Evolutionary conservation across 1,140 invertebrate species (phyloP), one percentile per base, ranked within the genome.

Genomic region (Heterodera schachtii): DNA sequence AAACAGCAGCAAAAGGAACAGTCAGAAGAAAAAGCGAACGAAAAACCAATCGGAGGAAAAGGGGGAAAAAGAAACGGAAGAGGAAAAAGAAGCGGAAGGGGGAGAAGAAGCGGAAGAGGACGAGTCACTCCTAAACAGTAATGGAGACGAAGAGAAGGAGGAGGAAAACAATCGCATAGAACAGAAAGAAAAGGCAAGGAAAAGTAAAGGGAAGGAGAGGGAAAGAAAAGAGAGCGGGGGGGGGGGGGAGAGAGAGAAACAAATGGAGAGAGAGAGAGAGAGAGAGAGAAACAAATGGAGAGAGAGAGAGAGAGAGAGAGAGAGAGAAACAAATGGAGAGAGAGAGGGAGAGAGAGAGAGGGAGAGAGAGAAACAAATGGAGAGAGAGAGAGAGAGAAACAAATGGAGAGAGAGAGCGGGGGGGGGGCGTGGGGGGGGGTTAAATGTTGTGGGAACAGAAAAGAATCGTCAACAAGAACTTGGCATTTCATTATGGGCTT

Each of bases 61-160:
- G 31, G 31, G 31, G 31, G 31, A 31, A 31, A 31, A 31, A 31
- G 31, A 1, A 31, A 31, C 31, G 31, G 31, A 31, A 31, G 31
- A 31, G 31, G 31, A 31, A 31, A 31, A 31, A 31, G 31, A 31
- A 31, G 31, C 31, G 31, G 31, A 31, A 31, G 31, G 31, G 31
- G 1, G 1, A 31, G 31, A 31, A 31, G 31, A 31, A 31, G 31
- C 31, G 31, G 31, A 31, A 31, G 31, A 31, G 31, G 31, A 78
- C 21, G 19, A 79, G n/a, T 21, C 21, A 60, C 16, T 82, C 19
- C 79, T 31, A 64, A 21, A 41, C 49, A 43, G 21, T 77, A 43
- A 21, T n/a, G 16, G 13, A 60, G 64, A 74, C 49, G 7, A 52
- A 19, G 41, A 60, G 64, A 74, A 64, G 13, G 13, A 19, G 16